Percentiles rank a stretch among this genome's conserved stretches.
Evolutionary conservation across 2,113 vertebrate species (phyloP).

Genomic region (Phaetusa simplex): DNA sequence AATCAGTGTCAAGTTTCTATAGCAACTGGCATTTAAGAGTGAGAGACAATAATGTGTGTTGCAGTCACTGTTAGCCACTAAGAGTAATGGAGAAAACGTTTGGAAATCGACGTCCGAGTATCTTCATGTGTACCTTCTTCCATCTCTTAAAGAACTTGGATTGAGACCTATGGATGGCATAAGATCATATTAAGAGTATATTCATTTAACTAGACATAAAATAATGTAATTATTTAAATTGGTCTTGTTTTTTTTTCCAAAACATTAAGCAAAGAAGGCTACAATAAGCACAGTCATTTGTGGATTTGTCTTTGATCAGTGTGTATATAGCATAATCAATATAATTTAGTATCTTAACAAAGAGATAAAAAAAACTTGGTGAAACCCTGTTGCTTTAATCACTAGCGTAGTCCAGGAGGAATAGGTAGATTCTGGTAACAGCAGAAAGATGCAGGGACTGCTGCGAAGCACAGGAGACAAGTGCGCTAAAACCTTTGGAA

Average conservation of each 20-base stretch:
- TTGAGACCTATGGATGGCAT: background rate
- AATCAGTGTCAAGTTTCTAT: background rate
- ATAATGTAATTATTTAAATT: background rate
- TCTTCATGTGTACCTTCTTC: background rate
- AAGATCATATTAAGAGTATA: background rate
- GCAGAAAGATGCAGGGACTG: background rate
- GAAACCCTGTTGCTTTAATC: background rate
- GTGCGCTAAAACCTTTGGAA: background rate
- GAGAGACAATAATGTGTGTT: background rate
- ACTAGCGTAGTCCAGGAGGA: background rate
- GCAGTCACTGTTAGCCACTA: background rate
- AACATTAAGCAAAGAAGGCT: background rate
- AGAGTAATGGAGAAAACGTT: background rate
- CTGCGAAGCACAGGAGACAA: background rate
- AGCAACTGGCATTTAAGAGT: background rate
- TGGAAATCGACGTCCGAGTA: background rate
- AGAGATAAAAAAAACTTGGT: background rate
- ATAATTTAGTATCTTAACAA: background rate
- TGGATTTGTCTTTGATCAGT: background rate
- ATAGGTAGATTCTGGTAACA: background rate
- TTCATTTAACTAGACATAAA: background rate
- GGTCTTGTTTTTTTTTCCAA: background rate
- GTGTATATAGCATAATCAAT: background rate
- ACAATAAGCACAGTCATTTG: background rate
- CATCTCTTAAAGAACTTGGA: background rate